phyloP scores from a whole-genome alignment of 2,113 vertebrate genomes.

The Craseonycteris thonglongyai region DNA sequence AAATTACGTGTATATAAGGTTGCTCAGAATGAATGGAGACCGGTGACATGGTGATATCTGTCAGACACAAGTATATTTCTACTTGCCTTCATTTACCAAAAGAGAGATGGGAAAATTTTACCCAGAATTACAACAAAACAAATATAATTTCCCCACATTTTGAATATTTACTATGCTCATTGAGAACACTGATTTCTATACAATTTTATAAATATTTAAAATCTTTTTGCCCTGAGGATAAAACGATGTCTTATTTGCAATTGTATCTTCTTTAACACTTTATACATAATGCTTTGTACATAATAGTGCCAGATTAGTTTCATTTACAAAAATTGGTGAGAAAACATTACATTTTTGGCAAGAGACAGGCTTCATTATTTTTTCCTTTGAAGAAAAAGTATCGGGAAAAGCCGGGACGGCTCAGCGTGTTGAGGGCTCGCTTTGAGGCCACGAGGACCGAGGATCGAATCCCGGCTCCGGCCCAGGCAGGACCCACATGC shows the following conservation, averaged over 20 bases:
- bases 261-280: background rate
- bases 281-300: background rate
- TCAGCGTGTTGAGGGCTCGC: too few species aligned
- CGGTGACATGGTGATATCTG: background rate
- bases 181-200: background rate
- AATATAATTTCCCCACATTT: background rate
- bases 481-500: too few species aligned
- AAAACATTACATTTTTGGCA: background rate
- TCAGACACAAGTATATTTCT: background rate
- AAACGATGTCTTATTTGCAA: background rate
- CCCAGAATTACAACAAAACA: background rate
- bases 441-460: too few species aligned
- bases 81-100: background rate
- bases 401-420: too few species aligned
- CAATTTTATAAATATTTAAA: background rate
- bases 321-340: background rate
- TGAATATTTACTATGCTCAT: background rate
- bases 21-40: background rate
- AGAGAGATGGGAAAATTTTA: background rate
- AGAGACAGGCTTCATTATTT: background rate
- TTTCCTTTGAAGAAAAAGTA: background rate
- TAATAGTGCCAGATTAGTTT: background rate
- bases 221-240: background rate
- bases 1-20: background rate
- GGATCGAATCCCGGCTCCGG: too few species aligned